phyloP scores from a whole-genome alignment of 1,140 invertebrate genomes.

The Cheumatopsyche charites region DNA sequence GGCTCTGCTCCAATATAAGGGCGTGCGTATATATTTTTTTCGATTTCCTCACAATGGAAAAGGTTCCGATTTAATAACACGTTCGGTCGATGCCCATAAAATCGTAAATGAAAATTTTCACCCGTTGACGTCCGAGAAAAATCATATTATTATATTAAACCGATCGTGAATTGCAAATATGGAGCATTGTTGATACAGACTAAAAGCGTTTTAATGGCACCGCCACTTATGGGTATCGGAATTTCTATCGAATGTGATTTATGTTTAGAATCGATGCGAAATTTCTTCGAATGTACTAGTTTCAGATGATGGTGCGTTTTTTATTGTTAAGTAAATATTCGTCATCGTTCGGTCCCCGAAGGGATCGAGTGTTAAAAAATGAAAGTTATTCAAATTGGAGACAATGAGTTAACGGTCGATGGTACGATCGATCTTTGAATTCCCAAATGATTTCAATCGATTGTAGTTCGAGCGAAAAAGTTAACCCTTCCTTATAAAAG shows the following conservation, averaged over 20 bases:
- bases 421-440: neutral
- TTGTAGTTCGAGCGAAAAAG: neutral
- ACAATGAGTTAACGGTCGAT: conserved; percentile 14
- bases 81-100: neutral
- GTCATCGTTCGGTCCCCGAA: conserved; percentile 5
- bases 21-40: neutral
- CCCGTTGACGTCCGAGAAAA: too few relatives aligned
- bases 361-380: neutral
- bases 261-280: too few relatives aligned
- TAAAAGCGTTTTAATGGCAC: too few relatives aligned
- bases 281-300: neutral
- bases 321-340: neutral
- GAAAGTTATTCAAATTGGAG: neutral
- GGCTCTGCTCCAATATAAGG: neutral
- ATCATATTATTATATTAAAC: too few relatives aligned
- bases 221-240: too few relatives aligned
- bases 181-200: too few relatives aligned
- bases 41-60: too few relatives aligned
- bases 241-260: too few relatives aligned
- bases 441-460: conserved; percentile 18
- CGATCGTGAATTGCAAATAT: too few relatives aligned
- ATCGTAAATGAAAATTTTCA: neutral
- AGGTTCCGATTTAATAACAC: conserved; percentile 12
- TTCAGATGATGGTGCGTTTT: neutral
- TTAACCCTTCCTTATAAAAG: neutral